Evolutionary conservation across 92 coral and sea anemone species (phyloP), one percentile per base, ranked within the genome.

Genomic region (Chrysogorgia sp.): DNA sequence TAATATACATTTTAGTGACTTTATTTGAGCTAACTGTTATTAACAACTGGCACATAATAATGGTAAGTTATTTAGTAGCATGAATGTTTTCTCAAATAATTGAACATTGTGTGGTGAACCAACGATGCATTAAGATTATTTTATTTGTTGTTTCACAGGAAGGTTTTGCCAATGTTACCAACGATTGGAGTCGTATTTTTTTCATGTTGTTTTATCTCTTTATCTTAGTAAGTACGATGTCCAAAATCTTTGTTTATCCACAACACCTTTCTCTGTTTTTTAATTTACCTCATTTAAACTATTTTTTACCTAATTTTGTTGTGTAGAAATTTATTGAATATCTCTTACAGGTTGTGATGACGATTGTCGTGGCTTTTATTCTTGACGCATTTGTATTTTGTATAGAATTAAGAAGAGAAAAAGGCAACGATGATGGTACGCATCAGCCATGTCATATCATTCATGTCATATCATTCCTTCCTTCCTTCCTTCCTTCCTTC

Each of bases 31-130:
- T 96, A 63, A 96, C 99, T 24, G 99, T 96, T 2, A 90, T 96
- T 31, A 96, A 96, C 81, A 96, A 96, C 90, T 96, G 97, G 99
- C 90, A 92, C 33, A 88, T 96, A 48, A 96, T 96, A 20, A 96
- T 96, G 99, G 99, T 96, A 71, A 85, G 96, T 7, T 2, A 34
- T 22, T 0, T 34, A 29, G 13, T 15, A 35, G 12, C 1, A 12
- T 22, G 10, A 28, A 56, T 33, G 69, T 10, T 63, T 15, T 63
- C 41, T 63, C 34, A 0, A 4, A 7, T 21, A 26, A 6, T 26
- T 5, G 31, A 23, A 23, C 31, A 26, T 5, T 59, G 19, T 48
- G 15, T 5, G 6, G 15, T 48, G 15, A 17, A 3, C 3, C 43
- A 4, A 37, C 12, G 43, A 12, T 37, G 5, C 12, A 37, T 12